Evolutionary conservation across 2,113 vertebrate genomes (phyloP).

Genomic region (Tupaia tana): DNA sequence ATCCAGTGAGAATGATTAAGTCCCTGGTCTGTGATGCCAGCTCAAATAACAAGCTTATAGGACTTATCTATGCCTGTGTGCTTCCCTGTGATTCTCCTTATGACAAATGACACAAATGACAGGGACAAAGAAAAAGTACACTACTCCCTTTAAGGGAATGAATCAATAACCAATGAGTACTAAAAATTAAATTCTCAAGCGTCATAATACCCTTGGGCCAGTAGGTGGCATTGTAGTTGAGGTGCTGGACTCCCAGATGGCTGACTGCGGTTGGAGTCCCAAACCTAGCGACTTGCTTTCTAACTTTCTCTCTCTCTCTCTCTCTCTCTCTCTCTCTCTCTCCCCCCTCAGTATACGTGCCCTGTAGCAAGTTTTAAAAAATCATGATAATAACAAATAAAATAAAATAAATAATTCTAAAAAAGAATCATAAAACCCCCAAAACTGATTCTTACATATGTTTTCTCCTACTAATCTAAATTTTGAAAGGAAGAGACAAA

Average conservation of each 20-base stretch:
- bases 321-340: too few relatives aligned
- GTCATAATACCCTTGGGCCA: neutral
- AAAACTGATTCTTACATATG: neutral
- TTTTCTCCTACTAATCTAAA: neutral
- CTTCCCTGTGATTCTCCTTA: neutral
- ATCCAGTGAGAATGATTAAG: neutral
- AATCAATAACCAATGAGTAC: neutral
- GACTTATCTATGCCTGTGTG: too few relatives aligned
- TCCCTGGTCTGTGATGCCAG: neutral
- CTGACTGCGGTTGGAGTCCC: too few relatives aligned
- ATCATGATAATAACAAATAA: too few relatives aligned
- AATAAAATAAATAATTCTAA: too few relatives aligned
- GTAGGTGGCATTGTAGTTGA: too few relatives aligned
- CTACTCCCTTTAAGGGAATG: neutral
- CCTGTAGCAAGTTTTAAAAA: too few relatives aligned
- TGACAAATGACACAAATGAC: neutral
- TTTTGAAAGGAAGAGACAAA: neutral
- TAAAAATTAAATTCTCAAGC: neutral
- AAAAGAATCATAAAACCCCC: too few relatives aligned
- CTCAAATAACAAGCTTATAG: neutral
- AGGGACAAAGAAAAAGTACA: neutral
- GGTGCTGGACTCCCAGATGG: too few relatives aligned
- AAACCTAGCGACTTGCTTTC: too few relatives aligned
- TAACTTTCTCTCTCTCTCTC: too few relatives aligned
- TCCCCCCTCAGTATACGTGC: too few relatives aligned